A percentile compares a stretch with the other conserved stretches of the same genome.
phyloP scores from a whole-genome alignment of 2,888 invertebrate species.

The Sialis lutaria region DNA sequence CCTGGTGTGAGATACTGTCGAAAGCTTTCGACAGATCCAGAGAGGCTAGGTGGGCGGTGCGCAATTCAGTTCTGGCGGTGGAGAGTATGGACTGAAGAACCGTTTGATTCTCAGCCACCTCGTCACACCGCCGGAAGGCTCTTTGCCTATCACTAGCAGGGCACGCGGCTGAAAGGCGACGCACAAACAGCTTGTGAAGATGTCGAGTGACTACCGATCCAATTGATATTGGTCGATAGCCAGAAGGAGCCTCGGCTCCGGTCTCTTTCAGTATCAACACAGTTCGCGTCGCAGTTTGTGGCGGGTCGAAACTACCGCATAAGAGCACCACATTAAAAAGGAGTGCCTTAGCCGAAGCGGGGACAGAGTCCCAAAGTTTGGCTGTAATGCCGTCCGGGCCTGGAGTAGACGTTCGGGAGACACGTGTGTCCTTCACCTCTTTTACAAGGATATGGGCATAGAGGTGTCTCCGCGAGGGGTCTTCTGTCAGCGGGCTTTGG shows the following conservation, averaged over 20 bases:
- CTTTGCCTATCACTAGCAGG: conserved; percentile 8
- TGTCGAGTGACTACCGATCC: conserved; percentile 13
- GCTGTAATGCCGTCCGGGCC: conserved; percentile 13
- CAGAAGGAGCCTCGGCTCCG: conserved; percentile 11
- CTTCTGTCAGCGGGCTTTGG: neutral
- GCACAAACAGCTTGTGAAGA: conserved; percentile 14
- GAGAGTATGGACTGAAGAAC: conserved; percentile 12
- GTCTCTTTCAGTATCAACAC: conserved; percentile 13
- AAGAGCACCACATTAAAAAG: conserved; percentile 7
- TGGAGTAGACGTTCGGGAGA: conserved; percentile 9
- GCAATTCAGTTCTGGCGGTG: no score
- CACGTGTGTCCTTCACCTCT: conserved; percentile 8
- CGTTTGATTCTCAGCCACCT: conserved; percentile 15
- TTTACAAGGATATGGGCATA: conserved; percentile 10
- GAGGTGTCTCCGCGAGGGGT: neutral
- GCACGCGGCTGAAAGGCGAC: neutral
- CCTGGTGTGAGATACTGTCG: neutral
- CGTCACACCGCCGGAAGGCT: conserved; percentile 15
- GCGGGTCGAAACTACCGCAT: conserved; percentile 8
- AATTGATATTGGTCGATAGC: conserved; percentile 10
- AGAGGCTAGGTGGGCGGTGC: no score
- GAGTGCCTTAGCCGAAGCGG: conserved; percentile 5
- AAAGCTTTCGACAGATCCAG: neutral
- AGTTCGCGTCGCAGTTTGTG: conserved; percentile 10
- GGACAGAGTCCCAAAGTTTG: conserved; percentile 10